Base-by-base conservation (phyloP, 2,113 vertebrate genomes). In the Brachirus orientalis region DNA sequence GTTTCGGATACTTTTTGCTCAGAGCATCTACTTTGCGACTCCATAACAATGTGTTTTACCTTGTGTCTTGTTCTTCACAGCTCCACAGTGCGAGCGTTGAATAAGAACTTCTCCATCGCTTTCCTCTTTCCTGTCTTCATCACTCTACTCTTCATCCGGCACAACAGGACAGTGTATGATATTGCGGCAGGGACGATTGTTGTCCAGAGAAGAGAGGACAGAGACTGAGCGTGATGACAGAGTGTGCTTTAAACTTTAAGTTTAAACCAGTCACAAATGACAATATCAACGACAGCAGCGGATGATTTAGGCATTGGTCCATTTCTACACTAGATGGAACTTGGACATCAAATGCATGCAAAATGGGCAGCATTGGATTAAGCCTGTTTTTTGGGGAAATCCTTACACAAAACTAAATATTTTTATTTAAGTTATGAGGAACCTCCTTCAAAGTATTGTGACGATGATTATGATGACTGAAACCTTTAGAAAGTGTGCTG, bases 91-190 rank as follows among this genome's bases (percentile, higher is more conserved):
- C 93, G 97, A 87, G 96, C 97, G 50, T 83, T 98, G 86, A 98
- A 97, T 90, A 99, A 99, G 94, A 98, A 99, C 92, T 95, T 99
- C 91, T 98, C 96, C 83, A 98, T 99, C 68, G 95, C 97, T 41
- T 97, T 97, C 45, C 96, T 98, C 86, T 97, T 98, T 67, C 97
- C 97, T 43, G 94, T 97, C 1, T 98, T 99, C 89, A 96, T 98
- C 89, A 98, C 96, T 0, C 88, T 98, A 64, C 94, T 99, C 77
- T 97, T 98, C 90, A 97, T 98, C 87, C 96, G 98, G 84, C 96
- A 98, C 81, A 98, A 98, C 91, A 93, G 96, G 93, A 97, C 96
- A 84, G 96, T 96, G 40, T 98, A 99, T 20, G 97, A 99, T 79
- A 95, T 98, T 50, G 96, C 97, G 80, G 96, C 97, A 9, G 96